A percentile compares a stretch with the other conserved stretches of the same genome.
Conservation (phyloP, 1,140 invertebrate genomes). For the Trypoxylus dichotomus region DNA sequence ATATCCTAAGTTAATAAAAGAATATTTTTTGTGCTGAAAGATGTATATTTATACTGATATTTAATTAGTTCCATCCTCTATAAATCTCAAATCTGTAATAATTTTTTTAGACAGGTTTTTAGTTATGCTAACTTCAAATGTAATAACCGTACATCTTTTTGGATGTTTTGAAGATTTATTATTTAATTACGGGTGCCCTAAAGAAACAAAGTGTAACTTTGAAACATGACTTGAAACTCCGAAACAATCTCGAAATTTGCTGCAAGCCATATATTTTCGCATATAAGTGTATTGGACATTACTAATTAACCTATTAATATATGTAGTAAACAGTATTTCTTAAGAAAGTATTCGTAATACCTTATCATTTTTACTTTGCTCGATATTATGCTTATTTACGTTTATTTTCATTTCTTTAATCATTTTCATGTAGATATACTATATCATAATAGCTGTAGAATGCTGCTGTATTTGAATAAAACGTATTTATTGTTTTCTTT, state of each 20-base stretch:
- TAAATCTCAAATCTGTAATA: too few relatives aligned
- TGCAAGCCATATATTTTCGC: not conserved
- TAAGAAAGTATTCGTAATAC: not conserved
- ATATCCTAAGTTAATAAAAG: too few relatives aligned
- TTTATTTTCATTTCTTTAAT: constrained; percentile 8
- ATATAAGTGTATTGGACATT: not conserved
- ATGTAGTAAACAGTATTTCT: constrained; percentile 8
- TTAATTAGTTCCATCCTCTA: too few relatives aligned
- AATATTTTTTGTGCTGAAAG: too few relatives aligned
- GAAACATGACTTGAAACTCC: not conserved
- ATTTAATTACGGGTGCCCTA: too few relatives aligned
- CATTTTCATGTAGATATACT: constrained; percentile 31
- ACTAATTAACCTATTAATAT: not conserved
- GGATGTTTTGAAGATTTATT: too few relatives aligned
- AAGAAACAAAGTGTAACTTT: not conserved
- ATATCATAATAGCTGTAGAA: constrained; percentile 31
- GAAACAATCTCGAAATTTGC: not conserved
- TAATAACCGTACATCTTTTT: too few relatives aligned
- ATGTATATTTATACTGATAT: too few relatives aligned
- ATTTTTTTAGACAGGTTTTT: too few relatives aligned
- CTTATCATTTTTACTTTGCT: not conserved
- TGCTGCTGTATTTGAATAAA: constrained; percentile 24
- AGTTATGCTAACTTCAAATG: too few relatives aligned
- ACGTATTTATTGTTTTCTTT: not conserved
- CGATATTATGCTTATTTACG: not conserved